A percentile compares a stretch with the other conserved stretches of the same genome.
Evolutionary conservation across 1,140 invertebrate genomes (phyloP).

Genomic region (Drosophila kepulauana): DNA sequence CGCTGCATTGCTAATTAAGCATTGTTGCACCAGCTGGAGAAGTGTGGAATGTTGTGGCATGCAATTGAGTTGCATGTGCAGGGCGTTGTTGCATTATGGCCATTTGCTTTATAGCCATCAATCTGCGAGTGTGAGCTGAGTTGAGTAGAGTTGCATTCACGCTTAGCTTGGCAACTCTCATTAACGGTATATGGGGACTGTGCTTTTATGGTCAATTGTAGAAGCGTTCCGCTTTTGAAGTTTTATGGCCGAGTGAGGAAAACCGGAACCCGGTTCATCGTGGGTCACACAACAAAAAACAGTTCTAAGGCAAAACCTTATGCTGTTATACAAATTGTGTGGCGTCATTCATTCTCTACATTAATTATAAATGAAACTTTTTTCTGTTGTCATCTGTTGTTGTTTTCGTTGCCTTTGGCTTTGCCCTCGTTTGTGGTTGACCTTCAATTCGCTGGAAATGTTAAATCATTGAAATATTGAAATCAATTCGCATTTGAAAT

Average conservation of each 20-base stretch:
- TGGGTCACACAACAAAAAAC: conserved; percentile 17
- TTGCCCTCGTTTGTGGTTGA: conserved; percentile 65
- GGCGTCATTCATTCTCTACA: conserved; percentile 38
- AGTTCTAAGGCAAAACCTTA: conserved; percentile 14
- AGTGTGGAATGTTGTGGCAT: neutral
- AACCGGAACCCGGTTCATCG: conserved; percentile 41
- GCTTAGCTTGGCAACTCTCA: conserved; percentile 51
- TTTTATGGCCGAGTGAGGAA: conserved; percentile 32
- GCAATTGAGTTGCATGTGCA: conserved; percentile 23
- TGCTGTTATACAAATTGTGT: conserved; percentile 19
- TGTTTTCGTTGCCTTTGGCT: conserved; percentile 31
- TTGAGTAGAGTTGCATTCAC: conserved; percentile 22
- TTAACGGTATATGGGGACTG: conserved; percentile 63
- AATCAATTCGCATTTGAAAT: conserved; percentile 19
- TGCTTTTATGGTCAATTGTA: conserved; percentile 57
- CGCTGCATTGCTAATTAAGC: conserved; percentile 61
- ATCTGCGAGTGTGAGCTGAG: neutral
- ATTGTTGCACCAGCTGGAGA: neutral
- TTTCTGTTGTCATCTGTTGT: conserved; percentile 7
- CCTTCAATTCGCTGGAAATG: conserved; percentile 64
- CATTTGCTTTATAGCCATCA: conserved; percentile 31
- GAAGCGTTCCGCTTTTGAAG: conserved; percentile 55
- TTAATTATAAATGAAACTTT: conserved; percentile 38
- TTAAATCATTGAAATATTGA: conserved; percentile 37
- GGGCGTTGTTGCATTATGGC: conserved; percentile 44